phyloP scores from a whole-genome alignment of 2,888 invertebrate genomes.

The Drosophila prolongata region DNA sequence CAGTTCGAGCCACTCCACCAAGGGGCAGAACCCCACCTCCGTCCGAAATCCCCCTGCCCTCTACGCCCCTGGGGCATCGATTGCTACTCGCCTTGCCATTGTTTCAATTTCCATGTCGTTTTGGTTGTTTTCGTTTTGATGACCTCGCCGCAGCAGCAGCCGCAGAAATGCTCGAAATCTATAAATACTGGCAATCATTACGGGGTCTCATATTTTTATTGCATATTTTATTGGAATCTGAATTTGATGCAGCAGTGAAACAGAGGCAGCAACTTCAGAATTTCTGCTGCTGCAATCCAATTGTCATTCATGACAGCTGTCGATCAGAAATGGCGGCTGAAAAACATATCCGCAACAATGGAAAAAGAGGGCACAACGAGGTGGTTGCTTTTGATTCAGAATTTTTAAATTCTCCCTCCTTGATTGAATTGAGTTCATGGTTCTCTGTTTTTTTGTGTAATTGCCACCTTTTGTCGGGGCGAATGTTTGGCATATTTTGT shows the following conservation, averaged over 20 bases:
- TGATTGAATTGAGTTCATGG: slow-evolving; percentile 58
- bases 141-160: slow-evolving; percentile 58
- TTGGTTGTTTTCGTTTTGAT: slow-evolving; percentile 73
- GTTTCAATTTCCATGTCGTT: slow-evolving; percentile 73
- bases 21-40: slow-evolving; percentile 1
- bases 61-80: slow-evolving; percentile 24
- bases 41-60: neutral
- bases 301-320: slow-evolving; percentile 82
- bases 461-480: slow-evolving; percentile 68
- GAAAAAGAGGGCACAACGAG: slow-evolving; percentile 1
- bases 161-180: slow-evolving; percentile 41
- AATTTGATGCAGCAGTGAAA: slow-evolving; percentile 32
- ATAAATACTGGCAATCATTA: slow-evolving; percentile 61
- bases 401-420: slow-evolving; percentile 9
- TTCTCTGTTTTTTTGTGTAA: slow-evolving; percentile 48
- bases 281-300: slow-evolving; percentile 61
- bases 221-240: slow-evolving; percentile 65
- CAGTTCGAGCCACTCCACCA: slow-evolving; percentile 12
- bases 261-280: slow-evolving; percentile 7
- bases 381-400: slow-evolving; percentile 59
- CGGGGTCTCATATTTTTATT: slow-evolving; percentile 70
- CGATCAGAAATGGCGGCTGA: slow-evolving; percentile 81
- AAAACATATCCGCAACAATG: slow-evolving; percentile 44
- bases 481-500: slow-evolving; percentile 69
- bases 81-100: slow-evolving; percentile 60